Evolutionary conservation across 92 coral and sea anemone species (phyloP), one percentile per base, ranked within the genome.

Genomic region (Metridium senile): DNA sequence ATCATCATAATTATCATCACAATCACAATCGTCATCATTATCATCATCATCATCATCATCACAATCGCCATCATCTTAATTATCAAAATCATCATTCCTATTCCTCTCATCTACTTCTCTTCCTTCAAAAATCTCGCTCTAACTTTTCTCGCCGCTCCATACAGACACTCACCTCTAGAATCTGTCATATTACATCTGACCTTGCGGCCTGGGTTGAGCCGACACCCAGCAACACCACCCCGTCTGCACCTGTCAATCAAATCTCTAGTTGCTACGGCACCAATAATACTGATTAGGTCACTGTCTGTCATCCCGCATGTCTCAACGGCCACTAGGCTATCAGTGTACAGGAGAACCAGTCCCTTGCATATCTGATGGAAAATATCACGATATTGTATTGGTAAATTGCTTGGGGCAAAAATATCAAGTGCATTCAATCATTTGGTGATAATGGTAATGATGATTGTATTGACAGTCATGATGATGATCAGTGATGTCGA

Each of bases 301-400:
- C 79, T 81, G 0, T 88, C 97, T 57, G 78, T 58, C 46, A 91
- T 27, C 0, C 97, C 97, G 70, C 97, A 91, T 1, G 93, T 75
- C 45, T 91, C 97, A 21, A 89, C 46, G 54, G 84, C 89, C 34
- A 91, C 68, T 33, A 91, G 69, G 74, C 80, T 78, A 75, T 85
- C 93, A 10, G 76, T 73, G 70, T 81, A 91, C 72, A 85, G 66
- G 73, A 66, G 57, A 11, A 91, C 71, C 49, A 89, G 76, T 49
- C 68, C 65, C 54, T 45, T 65, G 45, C 79, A 57, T 18, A 91
- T 89, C 97, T 91, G 66, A 13, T 65, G 11, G 59, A 45, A 3
- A 33, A 61, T n/a, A n/a, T n/a, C n/a, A n/a, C n/a, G n/a, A n/a
- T n/a, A n/a, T n/a, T n/a, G n/a, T n/a, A n/a, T n/a, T n/a, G n/a